Evolutionary conservation across 2,797 vertebrate genomes (phyloP), one percentile per base, ranked within the genome.

Genomic region (Cynopterus sphinx): DNA sequence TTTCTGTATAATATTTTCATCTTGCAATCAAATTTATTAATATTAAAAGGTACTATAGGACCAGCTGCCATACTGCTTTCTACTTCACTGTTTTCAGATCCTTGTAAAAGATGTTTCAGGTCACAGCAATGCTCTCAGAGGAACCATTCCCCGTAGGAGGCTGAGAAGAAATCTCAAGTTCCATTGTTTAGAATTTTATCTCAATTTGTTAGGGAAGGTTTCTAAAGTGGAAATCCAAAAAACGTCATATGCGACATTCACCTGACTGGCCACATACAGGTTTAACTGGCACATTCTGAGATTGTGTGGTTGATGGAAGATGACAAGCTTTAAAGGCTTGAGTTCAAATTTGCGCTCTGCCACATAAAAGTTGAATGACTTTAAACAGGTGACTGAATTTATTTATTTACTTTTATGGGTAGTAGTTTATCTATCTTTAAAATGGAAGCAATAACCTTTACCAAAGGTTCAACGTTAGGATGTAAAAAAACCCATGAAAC

Each of bases 1-100:
- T 90, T 94, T 70, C 41, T 43, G 67, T 31, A 2, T 57, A 77
- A 84, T 68, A 73, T 88, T 95, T 91, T 86, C 28, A 91, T 83
- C 77, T 53, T 59, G 41, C 6, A 79, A 83, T 55, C 12, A 71
- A 86, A 65, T 89, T 68, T 78, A 46, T 46, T 53, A 85, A 68
- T 92, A 55, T 57, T 88, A 59, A 87, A 75, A 86, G 41, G 22
- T 77, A 28, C 9, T 43, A 16, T 12, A 68, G 28, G 39, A 68
- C 26, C 51, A n/a, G 59, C 51, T 49, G 4, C 28, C 63, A 77
- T 43, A 41, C 7, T 39, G 5, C 3, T 85, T 79, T 51, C 81
- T 22, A 36, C 31, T 41, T 78, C 59, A 74, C 15, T 77, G 10
- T 39, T 96, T 86, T 92, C 21, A 61, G 61, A 67, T 51, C 28